Evolutionary conservation across 2,113 vertebrate species (phyloP).

Genomic region (Dunckerocampus dactyliophorus): DNA sequence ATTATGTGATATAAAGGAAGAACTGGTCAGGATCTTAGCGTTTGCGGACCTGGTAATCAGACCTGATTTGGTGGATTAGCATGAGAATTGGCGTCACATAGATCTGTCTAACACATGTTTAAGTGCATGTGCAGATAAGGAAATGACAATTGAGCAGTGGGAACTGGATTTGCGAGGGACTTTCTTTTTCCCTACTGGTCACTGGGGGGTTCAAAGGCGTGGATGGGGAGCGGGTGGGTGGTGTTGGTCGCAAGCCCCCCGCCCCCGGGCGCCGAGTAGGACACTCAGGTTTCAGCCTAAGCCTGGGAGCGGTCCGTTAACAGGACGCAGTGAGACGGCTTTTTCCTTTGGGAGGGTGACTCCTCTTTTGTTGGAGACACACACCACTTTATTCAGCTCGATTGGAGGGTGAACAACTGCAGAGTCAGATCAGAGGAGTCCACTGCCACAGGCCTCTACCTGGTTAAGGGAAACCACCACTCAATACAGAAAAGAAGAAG

Average conservation of each 20-base stretch:
- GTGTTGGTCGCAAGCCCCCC: constrained; percentile 48
- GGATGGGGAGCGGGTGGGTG: constrained; percentile 53
- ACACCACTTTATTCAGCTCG: constrained; percentile 44
- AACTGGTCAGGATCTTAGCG: neutral
- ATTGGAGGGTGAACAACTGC: constrained; percentile 21
- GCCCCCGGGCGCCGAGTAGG: constrained; percentile 50
- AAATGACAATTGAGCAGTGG: constrained; percentile 61
- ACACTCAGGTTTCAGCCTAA: constrained; percentile 61
- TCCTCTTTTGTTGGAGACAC: constrained; percentile 52
- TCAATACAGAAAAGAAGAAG: constrained; percentile 28
- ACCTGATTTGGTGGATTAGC: constrained; percentile 40
- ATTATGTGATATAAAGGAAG: neutral
- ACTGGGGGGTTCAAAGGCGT: constrained; percentile 47
- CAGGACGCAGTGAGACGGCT: constrained; percentile 44
- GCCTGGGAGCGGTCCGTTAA: constrained; percentile 53
- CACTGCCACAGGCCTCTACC: constrained; percentile 23
- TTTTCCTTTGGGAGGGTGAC: constrained; percentile 41
- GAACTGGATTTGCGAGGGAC: constrained; percentile 65
- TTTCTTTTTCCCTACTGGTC: constrained; percentile 47
- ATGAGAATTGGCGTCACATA: constrained; percentile 62
- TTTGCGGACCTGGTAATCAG: constrained; percentile 30
- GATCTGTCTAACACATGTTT: constrained; percentile 60
- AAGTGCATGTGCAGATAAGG: constrained; percentile 60
- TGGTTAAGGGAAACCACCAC: constrained; percentile 43
- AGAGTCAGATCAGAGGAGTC: constrained; percentile 43